Evolutionary conservation across 1,140 invertebrate species (phyloP), one percentile per base, ranked within the genome.

Genomic region (Solenopsis invicta): DNA sequence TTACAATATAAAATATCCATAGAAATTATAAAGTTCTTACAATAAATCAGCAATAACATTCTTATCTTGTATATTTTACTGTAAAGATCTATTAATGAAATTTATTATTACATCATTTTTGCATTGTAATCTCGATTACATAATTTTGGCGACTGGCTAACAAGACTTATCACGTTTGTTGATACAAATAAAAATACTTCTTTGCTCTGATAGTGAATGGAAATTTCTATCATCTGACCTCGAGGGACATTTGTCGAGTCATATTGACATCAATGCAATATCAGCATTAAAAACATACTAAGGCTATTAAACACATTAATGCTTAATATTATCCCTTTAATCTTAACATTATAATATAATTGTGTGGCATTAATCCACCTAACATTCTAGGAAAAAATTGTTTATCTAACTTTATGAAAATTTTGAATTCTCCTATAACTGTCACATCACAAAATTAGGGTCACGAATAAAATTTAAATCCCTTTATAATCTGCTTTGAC

Each of bases 381-480:
- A 61, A 66, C 45, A 50, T 74, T 2, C 16, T 24, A 61, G n/a
- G 69, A 13, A 4, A 74, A 84, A 61, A 84, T 75, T 21, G 6
- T 18, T n/a, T n/a, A 74, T 21, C 8, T 5, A 45, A 21, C 12
- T 45, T 0, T 48, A 85, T 21, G 54, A 61, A 89, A 62, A 86
- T 37, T 74, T 54, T 41, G 2, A 16, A 59, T 45, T 12, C 71
- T 72, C 12, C 61, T 86, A 90, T 13, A 64, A 82, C 54, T 45
- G 0, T 21, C 2, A 4, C 82, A 62, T 29, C 0, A n/a, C 48
- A 74, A 64, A 88, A 72, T 89, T 77, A 90, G 64, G 59, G 89
- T 93, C 91, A 94, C 89, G 90, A 88, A 85, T 87, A 18, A 89
- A 90, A 94, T 90, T 95, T 95, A 50, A 95, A 95, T 75, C 94